A percentile compares a stretch with the other conserved stretches of the same genome.
These are phyloP conservation scores for Sisyra nigra DNA, from an alignment of 2,888 invertebrate species.

Conservation along the genomic window DNA sequence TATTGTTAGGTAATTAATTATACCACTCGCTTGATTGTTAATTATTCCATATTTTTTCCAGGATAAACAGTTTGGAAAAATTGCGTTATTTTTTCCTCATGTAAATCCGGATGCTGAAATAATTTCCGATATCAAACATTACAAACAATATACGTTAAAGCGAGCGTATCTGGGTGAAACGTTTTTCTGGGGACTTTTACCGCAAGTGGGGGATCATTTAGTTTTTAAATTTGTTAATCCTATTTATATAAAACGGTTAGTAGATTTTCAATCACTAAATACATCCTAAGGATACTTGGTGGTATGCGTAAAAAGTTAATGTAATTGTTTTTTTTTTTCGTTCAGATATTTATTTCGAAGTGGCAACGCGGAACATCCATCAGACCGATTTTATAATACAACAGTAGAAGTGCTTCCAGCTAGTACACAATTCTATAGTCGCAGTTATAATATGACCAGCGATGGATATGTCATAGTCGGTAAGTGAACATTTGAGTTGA, in stretches of 20 bases:
- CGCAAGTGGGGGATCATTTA: slow-evolving; percentile 65
- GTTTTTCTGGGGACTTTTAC: slow-evolving; percentile 84
- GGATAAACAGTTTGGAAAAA: slow-evolving; percentile 80
- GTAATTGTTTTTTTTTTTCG: slow-evolving; percentile 14
- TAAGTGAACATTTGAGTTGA: slow-evolving; percentile 20
- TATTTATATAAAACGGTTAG: slow-evolving; percentile 47
- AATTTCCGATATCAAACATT: slow-evolving; percentile 58
- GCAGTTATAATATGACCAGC: slow-evolving; percentile 40
- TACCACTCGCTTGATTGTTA: no score
- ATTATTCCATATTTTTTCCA: slow-evolving; percentile 30
- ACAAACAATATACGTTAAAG: slow-evolving; percentile 60
- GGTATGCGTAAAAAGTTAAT: no score
- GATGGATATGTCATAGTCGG: slow-evolving; percentile 57
- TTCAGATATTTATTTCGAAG: slow-evolving; percentile 69
- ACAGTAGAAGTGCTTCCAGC: slow-evolving; percentile 63
- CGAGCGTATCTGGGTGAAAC: slow-evolving; percentile 75
- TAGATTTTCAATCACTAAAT: slow-evolving; percentile 5
- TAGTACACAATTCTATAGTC: slow-evolving; percentile 23
- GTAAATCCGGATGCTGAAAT: slow-evolving; percentile 56
- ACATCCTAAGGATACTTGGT: no score
- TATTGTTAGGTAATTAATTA: no score
- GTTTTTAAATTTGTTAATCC: slow-evolving; percentile 67
- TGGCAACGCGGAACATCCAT: slow-evolving; percentile 78
- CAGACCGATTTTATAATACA: slow-evolving; percentile 76
- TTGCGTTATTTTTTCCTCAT: slow-evolving; percentile 63